Evolutionary conservation across 2,113 vertebrate species (phyloP).

Genomic region (Phocoena phocoena): DNA sequence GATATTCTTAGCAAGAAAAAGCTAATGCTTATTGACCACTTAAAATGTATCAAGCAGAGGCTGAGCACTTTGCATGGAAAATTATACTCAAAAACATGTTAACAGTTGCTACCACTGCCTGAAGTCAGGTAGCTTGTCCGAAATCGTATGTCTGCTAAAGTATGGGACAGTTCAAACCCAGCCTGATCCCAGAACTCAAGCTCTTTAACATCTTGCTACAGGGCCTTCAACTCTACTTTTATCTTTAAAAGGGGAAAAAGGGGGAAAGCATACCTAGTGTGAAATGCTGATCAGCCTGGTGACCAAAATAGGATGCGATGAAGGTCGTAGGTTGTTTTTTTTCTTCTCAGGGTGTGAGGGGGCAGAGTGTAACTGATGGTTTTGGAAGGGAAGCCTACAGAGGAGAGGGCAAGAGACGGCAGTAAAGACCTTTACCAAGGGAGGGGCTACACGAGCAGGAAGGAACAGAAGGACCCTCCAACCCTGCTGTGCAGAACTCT

Average conservation of each 20-base stretch:
- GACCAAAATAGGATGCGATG: background rate
- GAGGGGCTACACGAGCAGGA: accelerated
- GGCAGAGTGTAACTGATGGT: background rate
- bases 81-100: background rate
- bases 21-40: background rate
- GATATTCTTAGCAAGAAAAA: background rate
- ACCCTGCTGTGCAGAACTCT: background rate
- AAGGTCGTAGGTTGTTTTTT: accelerated
- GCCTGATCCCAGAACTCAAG: background rate
- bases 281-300: background rate
- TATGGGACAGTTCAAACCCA: background rate
- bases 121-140: background rate
- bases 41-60: background rate
- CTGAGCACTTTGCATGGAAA: background rate
- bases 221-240: background rate
- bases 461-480: background rate
- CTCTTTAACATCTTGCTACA: background rate
- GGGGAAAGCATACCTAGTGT: background rate
- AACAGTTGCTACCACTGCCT: background rate
- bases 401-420: background rate
- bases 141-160: background rate
- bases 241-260: background rate
- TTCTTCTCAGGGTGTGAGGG: background rate
- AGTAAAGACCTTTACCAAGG: background rate
- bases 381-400: background rate